A percentile compares a stretch with the other conserved stretches of the same genome.
Conservation (phyloP, 2,113 vertebrate species). For the Corythornis vintsioides region DNA sequence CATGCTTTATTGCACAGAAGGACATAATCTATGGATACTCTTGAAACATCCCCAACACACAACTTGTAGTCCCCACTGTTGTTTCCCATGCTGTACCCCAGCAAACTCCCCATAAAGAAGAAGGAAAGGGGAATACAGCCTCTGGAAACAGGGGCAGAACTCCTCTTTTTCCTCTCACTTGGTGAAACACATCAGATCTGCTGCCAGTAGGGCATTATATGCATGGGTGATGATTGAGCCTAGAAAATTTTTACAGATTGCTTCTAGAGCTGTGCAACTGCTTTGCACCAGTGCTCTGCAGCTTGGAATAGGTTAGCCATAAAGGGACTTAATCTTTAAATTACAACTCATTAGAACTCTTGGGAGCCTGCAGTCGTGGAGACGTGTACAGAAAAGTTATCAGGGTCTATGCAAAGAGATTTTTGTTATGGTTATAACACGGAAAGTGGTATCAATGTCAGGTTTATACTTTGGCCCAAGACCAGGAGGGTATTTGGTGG, state of each 20-base stretch:
- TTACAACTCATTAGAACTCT: neutral
- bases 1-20: neutral
- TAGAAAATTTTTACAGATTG: neutral
- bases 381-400: neutral
- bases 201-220: fast-evolving
- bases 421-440: neutral
- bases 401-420: neutral
- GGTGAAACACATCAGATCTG: neutral
- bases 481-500: neutral
- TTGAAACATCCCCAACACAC: neutral
- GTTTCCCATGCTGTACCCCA: neutral
- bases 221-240: neutral
- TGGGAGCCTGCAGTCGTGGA: neutral
- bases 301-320: neutral
- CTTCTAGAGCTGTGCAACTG: neutral
- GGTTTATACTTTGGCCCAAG: neutral
- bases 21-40: neutral
- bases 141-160: neutral
- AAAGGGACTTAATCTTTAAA: neutral
- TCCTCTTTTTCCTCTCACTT: neutral
- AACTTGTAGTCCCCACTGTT: neutral
- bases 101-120: neutral
- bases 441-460: neutral
- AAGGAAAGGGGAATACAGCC: neutral
- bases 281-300: neutral